These are phyloP conservation scores for Stichodactyla helianthus DNA, from an alignment of 64 coral and sea anemone species.

Conservation along the genomic window DNA sequence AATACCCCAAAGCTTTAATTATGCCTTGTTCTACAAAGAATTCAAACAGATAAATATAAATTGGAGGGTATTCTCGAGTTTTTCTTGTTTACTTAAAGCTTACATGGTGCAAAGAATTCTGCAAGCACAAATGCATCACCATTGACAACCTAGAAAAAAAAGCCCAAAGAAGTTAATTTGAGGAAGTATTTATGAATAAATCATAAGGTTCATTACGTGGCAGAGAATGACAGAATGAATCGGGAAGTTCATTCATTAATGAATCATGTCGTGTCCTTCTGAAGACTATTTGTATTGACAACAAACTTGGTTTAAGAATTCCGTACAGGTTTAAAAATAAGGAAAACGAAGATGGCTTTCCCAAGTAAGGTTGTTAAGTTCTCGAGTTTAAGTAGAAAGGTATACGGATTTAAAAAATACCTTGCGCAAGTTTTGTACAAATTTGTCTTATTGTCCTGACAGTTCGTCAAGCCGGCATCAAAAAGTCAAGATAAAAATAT, in stretches of 20 bases:
- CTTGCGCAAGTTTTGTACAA: no score
- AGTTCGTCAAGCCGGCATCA: not conserved
- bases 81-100: slow-evolving; percentile 15
- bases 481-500: not conserved
- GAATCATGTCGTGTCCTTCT: not conserved
- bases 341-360: not conserved
- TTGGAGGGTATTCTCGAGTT: no score
- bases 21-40: no score
- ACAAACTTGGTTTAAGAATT: not conserved
- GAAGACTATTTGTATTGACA: slow-evolving; percentile 2
- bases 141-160: slow-evolving; percentile 60
- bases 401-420: no score
- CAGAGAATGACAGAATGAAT: not conserved
- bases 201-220: not conserved
- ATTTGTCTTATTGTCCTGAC: no score
- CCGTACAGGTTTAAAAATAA: not conserved
- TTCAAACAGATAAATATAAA: no score
- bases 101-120: slow-evolving; percentile 90
- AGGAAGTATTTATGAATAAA: not conserved
- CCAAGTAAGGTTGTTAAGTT: not conserved
- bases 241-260: not conserved
- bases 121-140: slow-evolving; percentile 87
- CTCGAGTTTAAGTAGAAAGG: no score
- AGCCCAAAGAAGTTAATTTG: not conserved
- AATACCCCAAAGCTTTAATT: no score